Conservation (phyloP, 2,797 vertebrate genomes). For the Buphagus erythrorhynchus region DNA sequence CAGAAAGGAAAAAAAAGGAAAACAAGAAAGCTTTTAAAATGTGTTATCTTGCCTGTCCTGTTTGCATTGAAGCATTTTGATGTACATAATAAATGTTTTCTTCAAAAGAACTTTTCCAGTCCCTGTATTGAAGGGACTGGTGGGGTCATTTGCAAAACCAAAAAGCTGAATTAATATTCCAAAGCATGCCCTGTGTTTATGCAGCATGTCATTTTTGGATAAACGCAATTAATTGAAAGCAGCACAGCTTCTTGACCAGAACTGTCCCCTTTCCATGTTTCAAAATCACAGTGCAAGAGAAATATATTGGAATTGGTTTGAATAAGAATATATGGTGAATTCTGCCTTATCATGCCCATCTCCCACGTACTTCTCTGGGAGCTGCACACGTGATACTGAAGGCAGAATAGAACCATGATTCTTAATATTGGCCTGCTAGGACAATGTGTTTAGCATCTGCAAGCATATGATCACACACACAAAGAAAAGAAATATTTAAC, state of each 20-base stretch:
- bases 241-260: conserved; percentile 26
- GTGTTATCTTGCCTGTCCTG: conserved; percentile 71
- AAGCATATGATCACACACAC: neutral
- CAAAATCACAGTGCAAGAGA: conserved; percentile 45
- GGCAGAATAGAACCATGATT: conserved; percentile 31
- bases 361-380: neutral
- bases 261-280: conserved; percentile 12
- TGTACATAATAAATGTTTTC: conserved; percentile 64
- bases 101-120: conserved; percentile 51
- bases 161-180: conserved; percentile 67
- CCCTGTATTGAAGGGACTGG: conserved; percentile 42
- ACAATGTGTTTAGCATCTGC: neutral
- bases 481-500: neutral
- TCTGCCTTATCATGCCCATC: neutral
- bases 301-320: conserved; percentile 62
- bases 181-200: conserved; percentile 68
- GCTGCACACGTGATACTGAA: neutral
- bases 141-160: conserved; percentile 50
- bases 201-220: conserved; percentile 66
- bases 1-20: conserved; percentile 33
- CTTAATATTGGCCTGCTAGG: neutral
- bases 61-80: conserved; percentile 73
- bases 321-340: conserved; percentile 55
- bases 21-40: conserved; percentile 41
- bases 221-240: conserved; percentile 35